Conservation (phyloP, 2,888 invertebrate species). For the Globia sparganii region DNA sequence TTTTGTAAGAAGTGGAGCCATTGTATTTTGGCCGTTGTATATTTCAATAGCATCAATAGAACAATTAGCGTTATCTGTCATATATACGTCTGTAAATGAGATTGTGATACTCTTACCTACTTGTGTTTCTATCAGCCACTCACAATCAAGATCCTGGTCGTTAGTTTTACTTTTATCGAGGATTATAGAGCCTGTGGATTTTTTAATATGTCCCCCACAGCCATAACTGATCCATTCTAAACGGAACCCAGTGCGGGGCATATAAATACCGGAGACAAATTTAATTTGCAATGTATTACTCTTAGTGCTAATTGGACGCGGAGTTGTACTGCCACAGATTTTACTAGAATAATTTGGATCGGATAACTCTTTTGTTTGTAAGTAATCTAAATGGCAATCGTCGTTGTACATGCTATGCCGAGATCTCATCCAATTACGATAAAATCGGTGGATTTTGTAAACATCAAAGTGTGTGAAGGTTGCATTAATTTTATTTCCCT, state of each 20-base stretch:
- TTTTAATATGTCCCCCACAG: conserved; percentile 93
- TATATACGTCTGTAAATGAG: conserved; percentile 91
- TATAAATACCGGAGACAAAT: conserved; percentile 91
- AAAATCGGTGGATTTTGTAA: conserved; percentile 51
- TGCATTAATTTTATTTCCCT: conserved; percentile 94
- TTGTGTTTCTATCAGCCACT: conserved; percentile 94
- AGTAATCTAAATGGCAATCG: conserved; percentile 91
- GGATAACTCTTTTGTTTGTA: conserved; percentile 87
- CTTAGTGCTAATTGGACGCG: conserved; percentile 90
- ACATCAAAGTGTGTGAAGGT: conserved; percentile 95
- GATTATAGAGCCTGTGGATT: conserved; percentile 88
- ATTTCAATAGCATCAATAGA: conserved; percentile 91
- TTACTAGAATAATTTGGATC: conserved; percentile 79
- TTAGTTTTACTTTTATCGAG: conserved; percentile 92
- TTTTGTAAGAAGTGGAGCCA: conserved; percentile 89
- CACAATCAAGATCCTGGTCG: conserved; percentile 91
- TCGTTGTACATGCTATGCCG: not conserved
- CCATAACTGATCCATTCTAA: conserved; percentile 95
- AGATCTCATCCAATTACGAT: conserved; percentile 41
- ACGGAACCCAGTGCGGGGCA: conserved; percentile 92
- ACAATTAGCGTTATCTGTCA: conserved; percentile 91
- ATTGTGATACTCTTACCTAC: conserved; percentile 92
- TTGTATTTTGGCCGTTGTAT: conserved; percentile 92
- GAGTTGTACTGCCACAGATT: conserved; percentile 86
- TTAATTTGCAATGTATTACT: conserved; percentile 91